Evolutionary conservation across 1,140 invertebrate species (phyloP).

Genomic region (Drosophila triauraria): DNA sequence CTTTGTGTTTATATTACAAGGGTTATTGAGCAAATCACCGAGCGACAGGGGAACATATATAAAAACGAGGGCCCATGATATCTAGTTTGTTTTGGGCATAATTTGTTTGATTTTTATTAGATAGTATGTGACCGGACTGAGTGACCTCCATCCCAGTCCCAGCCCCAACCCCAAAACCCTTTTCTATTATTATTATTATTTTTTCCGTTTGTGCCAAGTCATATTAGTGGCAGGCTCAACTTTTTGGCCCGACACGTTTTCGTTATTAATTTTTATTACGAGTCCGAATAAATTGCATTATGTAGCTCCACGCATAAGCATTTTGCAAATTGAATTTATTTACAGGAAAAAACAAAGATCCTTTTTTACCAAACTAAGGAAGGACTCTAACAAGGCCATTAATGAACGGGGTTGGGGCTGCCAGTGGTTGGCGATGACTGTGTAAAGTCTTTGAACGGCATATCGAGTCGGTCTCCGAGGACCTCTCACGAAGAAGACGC

Average conservation of each 20-base stretch:
- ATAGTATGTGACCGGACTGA: slow-evolving; percentile 46
- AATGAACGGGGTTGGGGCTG: slow-evolving; percentile 10
- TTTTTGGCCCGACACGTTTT: slow-evolving; percentile 70
- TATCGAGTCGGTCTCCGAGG: slow-evolving; percentile 39
- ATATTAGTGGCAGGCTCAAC: slow-evolving; percentile 64
- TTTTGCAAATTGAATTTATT: slow-evolving; percentile 77
- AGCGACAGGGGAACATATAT: slow-evolving; percentile 34
- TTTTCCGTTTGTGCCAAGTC: slow-evolving; percentile 66
- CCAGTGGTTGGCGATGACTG: slow-evolving; percentile 5
- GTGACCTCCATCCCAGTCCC: not conserved
- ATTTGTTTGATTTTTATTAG: slow-evolving; percentile 84
- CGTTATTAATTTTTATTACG: slow-evolving; percentile 83
- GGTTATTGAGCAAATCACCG: slow-evolving; percentile 84
- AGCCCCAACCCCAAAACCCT: not conserved
- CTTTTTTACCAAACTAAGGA: slow-evolving; percentile 22
- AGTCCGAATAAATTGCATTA: slow-evolving; percentile 78
- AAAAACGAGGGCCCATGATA: slow-evolving; percentile 61
- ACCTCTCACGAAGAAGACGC: slow-evolving; percentile 33
- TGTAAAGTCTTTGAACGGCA: slow-evolving; percentile 21
- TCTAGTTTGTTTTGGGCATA: slow-evolving; percentile 83
- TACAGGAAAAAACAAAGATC: slow-evolving; percentile 38
- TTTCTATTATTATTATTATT: slow-evolving; percentile 31
- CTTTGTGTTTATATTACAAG: slow-evolving; percentile 81
- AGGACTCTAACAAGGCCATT: slow-evolving; percentile 42
- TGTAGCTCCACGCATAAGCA: slow-evolving; percentile 35